Evolutionary conservation across 2,113 vertebrate species (phyloP), one percentile per base, ranked within the genome.

Genomic region (Lathamus discolor): DNA sequence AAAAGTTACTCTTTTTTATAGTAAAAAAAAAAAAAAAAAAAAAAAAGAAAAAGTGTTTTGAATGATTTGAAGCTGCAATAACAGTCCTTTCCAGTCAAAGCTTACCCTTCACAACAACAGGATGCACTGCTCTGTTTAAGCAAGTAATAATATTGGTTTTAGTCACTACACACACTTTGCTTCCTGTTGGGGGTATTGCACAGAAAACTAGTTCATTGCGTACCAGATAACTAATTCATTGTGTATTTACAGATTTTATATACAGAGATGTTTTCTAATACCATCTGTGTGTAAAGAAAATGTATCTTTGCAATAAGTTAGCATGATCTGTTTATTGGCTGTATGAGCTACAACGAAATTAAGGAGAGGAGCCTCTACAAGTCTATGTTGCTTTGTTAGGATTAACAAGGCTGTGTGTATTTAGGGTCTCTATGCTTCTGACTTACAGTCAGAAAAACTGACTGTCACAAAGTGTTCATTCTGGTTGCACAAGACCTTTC

Each of bases 141-240:
- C 69, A 88, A 94, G 74, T 44, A 92, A 93, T 96, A 91, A 89
- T 91, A 76, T 73, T 94, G 83, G 55, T 39, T 97, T 92, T 92
- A 91, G 86, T 82, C 59, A 87, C 46, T 89, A 28, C 83, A 93
- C 55, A 39, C 28, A 31, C 14, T 35, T 84, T 0, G 23, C 76
- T 96, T 96, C 88, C 92, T 92, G 73, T 88, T 55, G 67, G 52
- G 41, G 64, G 13, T 81, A 41, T 89, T 95, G 73, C 94, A 80
- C 62, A 80, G 59, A 85, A 82, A 82, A 64, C 44, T 18, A 87
- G 37, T 73, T 67, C 83, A 39, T 27, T 79, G 66, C 23, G 0
- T 70, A 96, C 78, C 78, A 64, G 66, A 72, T 79, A 91, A 89
- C 52, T 86, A 92, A 72, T 44, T 78, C 9, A 57, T 75, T 85